Base-by-base conservation (phyloP, 2,113 vertebrate species). In the Smithornis capensis region DNA sequence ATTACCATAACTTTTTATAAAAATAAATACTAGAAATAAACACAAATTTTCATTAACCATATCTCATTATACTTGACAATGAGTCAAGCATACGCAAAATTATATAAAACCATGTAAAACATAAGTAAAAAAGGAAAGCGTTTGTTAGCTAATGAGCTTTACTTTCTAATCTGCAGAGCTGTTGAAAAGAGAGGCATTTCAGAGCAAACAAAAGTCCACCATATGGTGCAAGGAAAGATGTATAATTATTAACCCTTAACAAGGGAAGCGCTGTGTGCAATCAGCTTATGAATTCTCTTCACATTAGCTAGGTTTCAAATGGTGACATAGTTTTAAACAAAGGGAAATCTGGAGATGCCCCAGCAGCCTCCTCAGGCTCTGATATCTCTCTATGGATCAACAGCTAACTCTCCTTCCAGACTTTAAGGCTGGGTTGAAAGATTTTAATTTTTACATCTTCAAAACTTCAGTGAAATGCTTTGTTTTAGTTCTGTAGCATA, bases 181-280 rank as follows among this genome's bases (percentile, higher is more conserved):
- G 37, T 56, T 92, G 81, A 96, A 94, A 96, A 57, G 25, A 89
- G 81, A 92, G 45, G 89, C 83, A 63, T 85, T 89, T 95, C 62
- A 94, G 31, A 95, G 78, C 38, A 95, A 91, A 94, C 42, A 85
- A 50, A 91, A 94, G 89, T 87, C 91, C 57, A 89, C 84, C 81
- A 94, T 89, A 95, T 87, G 84, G 81, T 91, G 74, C 63, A 95
- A 94, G 47, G 60, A 87, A 91, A 94, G 76, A 62, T 0, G 50
- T 63, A 84, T 75, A 89, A 92, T 87, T 95, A 95, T 91, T 94
- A 96, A 92, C 87, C 87, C 78, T 90, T 96, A 95, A 94, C 81
- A 95, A 95, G 77, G 53, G 57, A 95, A 95, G n/a, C 45, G 6
- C 81, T 62, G 67, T 45, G 1, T 49, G 77, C 62, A 75, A 62